A percentile compares a stretch with the other conserved stretches of the same genome.
These are phyloP conservation scores for Axea sp. DNA, from an alignment of 2,888 invertebrate species.

Conservation along the genomic window DNA sequence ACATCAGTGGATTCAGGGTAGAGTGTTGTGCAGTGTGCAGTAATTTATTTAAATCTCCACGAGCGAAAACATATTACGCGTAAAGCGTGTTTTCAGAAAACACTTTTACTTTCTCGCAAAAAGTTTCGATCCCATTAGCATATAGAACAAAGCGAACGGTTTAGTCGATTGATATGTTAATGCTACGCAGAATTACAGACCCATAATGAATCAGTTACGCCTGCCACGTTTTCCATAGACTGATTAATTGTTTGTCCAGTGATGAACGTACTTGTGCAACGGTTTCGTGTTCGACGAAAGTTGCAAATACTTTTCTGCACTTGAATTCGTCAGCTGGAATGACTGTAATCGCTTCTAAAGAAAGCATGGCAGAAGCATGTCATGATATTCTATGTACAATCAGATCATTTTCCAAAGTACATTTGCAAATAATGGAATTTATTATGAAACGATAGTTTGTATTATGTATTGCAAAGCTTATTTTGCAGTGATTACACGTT, in stretches of 20 bases:
- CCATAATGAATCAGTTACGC: slow-evolving; percentile 76
- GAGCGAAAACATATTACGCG: slow-evolving; percentile 53
- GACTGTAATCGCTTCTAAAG: too few relatives aligned
- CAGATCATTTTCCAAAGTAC: too few relatives aligned
- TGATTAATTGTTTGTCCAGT: slow-evolving; percentile 71
- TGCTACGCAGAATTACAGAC: slow-evolving; percentile 73
- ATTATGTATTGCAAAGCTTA: too few relatives aligned
- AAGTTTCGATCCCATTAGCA: slow-evolving; percentile 72
- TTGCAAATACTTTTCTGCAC: too few relatives aligned
- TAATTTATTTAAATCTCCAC: slow-evolving; percentile 53
- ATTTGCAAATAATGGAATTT: too few relatives aligned
- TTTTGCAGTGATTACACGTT: too few relatives aligned
- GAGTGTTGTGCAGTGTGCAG: slow-evolving; percentile 8
- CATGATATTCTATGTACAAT: too few relatives aligned
- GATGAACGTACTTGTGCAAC: too few relatives aligned
- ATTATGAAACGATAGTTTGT: too few relatives aligned
- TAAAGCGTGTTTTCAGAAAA: slow-evolving; percentile 52
- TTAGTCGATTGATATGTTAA: slow-evolving; percentile 73
- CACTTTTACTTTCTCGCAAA: slow-evolving; percentile 60
- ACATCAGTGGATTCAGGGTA: slow-evolving; percentile 32
- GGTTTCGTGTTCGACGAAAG: too few relatives aligned
- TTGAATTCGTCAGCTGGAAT: too few relatives aligned
- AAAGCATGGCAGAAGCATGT: too few relatives aligned
- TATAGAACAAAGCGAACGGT: slow-evolving; percentile 68
- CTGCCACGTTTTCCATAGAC: slow-evolving; percentile 64